phyloP scores from a whole-genome alignment of 2,888 invertebrate species.

The Lasioglossum pauxillum region DNA sequence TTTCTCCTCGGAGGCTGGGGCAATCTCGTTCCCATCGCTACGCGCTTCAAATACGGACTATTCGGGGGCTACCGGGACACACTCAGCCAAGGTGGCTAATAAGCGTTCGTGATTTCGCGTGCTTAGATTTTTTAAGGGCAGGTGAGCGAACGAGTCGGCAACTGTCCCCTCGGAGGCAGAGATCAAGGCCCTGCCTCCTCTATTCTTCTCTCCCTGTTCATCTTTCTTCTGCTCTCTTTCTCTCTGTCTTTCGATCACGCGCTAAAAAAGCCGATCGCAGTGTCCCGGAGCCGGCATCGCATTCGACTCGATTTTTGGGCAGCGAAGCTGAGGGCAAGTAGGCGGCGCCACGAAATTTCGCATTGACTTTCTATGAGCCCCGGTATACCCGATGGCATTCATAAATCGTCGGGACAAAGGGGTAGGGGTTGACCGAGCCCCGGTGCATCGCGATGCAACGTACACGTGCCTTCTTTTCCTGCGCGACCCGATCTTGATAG shows the following conservation, averaged over 20 bases:
- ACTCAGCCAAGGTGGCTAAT: conserved; percentile 65
- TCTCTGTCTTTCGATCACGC: conserved; percentile 16
- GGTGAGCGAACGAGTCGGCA: conserved; percentile 72
- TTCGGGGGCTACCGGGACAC: conserved; percentile 48
- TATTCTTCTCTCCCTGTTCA: conserved; percentile 22
- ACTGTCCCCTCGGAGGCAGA: conserved; percentile 79
- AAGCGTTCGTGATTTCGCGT: conserved; percentile 79
- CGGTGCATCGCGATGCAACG: conserved; percentile 12
- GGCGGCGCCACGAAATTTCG: conserved; percentile 71
- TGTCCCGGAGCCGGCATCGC: conserved; percentile 56
- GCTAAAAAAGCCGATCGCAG: conserved; percentile 26
- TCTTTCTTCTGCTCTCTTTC: conserved; percentile 46
- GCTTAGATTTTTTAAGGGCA: conserved; percentile 78
- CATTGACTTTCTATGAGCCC: conserved; percentile 67
- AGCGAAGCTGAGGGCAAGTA: conserved; percentile 58
- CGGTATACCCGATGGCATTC: conserved; percentile 65
- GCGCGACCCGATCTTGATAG: conserved; percentile 42
- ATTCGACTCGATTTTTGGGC: conserved; percentile 37
- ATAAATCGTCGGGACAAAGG: conserved; percentile 58
- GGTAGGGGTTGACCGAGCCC: conserved; percentile 43
- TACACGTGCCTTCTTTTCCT: conserved; percentile 53
- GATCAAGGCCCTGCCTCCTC: conserved; percentile 53
- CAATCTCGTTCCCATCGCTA: conserved; percentile 42
- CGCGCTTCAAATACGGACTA: conserved; percentile 13
- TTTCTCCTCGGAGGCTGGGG: conserved; percentile 25